Base-by-base conservation (phyloP, 1,140 invertebrate genomes). In the Eueides isabella region DNA sequence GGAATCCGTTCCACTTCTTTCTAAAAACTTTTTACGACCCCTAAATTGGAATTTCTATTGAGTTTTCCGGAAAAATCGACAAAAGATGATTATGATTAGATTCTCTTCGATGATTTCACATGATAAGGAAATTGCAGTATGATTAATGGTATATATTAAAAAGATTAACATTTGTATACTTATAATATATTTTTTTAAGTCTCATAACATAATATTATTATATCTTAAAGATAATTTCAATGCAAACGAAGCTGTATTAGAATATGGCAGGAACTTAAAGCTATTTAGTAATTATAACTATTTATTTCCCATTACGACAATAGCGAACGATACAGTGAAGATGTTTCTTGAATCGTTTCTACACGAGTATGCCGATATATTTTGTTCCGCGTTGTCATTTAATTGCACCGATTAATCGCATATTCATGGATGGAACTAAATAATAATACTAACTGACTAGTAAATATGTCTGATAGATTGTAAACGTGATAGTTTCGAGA, bases 291-390 rank as follows among this genome's bases (percentile, higher is more conserved):
- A 23, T 70, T 73, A 35, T 38, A 62, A 61, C 64, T 23, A 33
- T 65, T 30, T 6, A 30, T 66, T 61, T 35, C 31, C 71, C 44
- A 72, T 67, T 44, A 41, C 62, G 31, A 64, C 31, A 61, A 61
- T 72, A 44, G 31, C 23, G 26, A 16, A 38, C n/a, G 66, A 66
- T 66, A 63, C 30, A 31, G 44, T 28, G 80, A 77, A 72, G 80
- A 80, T 77, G 78, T 44, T 66, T 38, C 68, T 33, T 76, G 71
- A 77, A 82, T 80, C 74, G 76, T 75, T 55, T 55, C n/a, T 55
- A 55, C 23, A 55, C 11, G 19, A 55, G 48, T 55, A 79, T 79
- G 63, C 64, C 31, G 65, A 69, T 72, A 69, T 72, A 76, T 79
- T 72, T 79, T 77, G 75, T 70, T 81, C 48, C 69, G 77, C 61